Evolutionary conservation across 2,888 invertebrate species (phyloP), one percentile per base, ranked within the genome.

Genomic region (Leucophora obtusa): DNA sequence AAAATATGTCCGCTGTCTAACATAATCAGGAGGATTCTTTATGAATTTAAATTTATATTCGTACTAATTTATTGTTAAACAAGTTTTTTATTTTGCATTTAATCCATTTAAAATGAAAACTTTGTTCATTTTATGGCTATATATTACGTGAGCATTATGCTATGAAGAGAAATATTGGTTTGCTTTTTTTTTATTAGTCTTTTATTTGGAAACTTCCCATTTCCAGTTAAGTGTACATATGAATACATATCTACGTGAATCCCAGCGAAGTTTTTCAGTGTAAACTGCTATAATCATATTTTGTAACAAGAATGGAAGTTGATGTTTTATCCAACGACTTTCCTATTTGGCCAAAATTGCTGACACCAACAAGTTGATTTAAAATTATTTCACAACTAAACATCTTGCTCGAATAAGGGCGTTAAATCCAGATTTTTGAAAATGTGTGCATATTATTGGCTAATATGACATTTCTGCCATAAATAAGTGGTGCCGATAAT

Each of bases 41-140:
- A n/a, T n/a, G n/a, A n/a, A n/a, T 24, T 24, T 24, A 35, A 35
- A 2, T 35, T 7, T 14, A 43, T 10, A 43, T 14, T 43, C 11
- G 11, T 43, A 43, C 43, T 43, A 14, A 43, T 14, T 43, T 43
- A 35, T 43, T 43, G 8, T 43, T 9, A 5, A n/a, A n/a, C 2
- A n/a, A 47, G 6, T 6, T n/a, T 63, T 63, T n/a, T n/a, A n/a
- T n/a, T n/a, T 47, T 14, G 10, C 10, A 11, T 24, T 8, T 15
- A 50, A 15, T 63, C 28, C 50, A 50, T 63, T 50, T 50, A 50
- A 28, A 63, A 50, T 50, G 28, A 51, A 63, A 63, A 63, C 15
- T 47, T 63, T 50, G 51, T 50, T 47, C 50, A 4, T 24, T 50
- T 28, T n/a, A 17, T 21, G 28, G 43, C n/a, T 47, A 47, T 47